phyloP scores from a whole-genome alignment of 2,888 invertebrate species.

The Drosophila barbarae region DNA sequence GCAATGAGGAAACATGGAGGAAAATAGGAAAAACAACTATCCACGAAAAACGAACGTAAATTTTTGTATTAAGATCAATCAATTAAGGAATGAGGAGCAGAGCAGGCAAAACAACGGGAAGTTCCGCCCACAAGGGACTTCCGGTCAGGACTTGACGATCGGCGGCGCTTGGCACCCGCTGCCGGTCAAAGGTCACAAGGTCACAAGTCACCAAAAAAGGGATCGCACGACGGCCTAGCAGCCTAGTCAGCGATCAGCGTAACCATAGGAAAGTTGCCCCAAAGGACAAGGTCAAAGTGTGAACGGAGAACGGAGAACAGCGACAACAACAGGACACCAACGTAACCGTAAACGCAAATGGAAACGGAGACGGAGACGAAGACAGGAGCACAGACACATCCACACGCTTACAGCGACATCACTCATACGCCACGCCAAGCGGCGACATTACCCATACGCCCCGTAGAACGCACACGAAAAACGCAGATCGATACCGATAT shows the following conservation, averaged over 20 bases:
- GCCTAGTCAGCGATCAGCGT: conserved; percentile 21
- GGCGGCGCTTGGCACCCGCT: conserved; percentile 58
- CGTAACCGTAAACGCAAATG: conserved; percentile 3
- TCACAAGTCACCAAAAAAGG: conserved; percentile 58
- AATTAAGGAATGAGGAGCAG: conserved; percentile 7
- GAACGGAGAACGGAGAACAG: conserved; percentile 28
- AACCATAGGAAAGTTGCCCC: conserved; percentile 53
- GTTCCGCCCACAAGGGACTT: conserved; percentile 4
- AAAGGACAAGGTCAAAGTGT: conserved; percentile 68
- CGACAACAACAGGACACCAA: conserved; percentile 18
- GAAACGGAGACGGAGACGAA: conserved; percentile 1
- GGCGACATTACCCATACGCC: conserved; percentile 38
- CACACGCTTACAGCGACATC: conserved; percentile 35
- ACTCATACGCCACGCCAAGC: conserved; percentile 36
- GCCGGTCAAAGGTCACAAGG: conserved; percentile 50
- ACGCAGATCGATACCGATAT: not conserved
- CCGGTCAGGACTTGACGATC: conserved; percentile 41
- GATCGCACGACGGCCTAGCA: conserved; percentile 17
- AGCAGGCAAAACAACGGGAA: conserved; percentile 5
- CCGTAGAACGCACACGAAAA: conserved; percentile 23
- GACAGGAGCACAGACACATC: conserved; percentile 20
- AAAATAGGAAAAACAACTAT: conserved; percentile 18
- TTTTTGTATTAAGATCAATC: conserved; percentile 8
- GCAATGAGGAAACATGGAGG: conserved; percentile 44
- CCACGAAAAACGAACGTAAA: conserved; percentile 13